A percentile compares a stretch with the other conserved stretches of the same genome.
phyloP scores from a whole-genome alignment of 2,797 vertebrate species.

The Microcaecilia unicolor region DNA sequence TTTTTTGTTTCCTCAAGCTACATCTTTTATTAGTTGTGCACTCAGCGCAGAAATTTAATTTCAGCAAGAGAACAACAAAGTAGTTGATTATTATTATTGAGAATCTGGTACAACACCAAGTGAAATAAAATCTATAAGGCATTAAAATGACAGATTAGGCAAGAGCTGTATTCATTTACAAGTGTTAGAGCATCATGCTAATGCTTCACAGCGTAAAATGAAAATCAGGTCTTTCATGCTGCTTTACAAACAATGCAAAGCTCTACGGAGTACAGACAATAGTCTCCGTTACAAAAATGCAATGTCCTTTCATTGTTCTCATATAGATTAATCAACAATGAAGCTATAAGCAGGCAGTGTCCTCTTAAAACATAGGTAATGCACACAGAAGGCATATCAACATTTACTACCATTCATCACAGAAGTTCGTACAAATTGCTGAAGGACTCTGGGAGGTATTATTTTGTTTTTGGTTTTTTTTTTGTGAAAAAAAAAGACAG shows the following conservation, averaged over 20 bases:
- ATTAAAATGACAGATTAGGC: constrained; percentile 98
- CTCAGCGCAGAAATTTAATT: constrained; percentile 95
- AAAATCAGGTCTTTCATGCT: constrained; percentile 78
- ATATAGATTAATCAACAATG: constrained; percentile 26
- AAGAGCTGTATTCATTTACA: constrained; percentile 93
- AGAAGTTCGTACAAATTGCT: no score
- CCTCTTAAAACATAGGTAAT: no score
- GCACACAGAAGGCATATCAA: no score
- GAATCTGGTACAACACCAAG: constrained; percentile 85
- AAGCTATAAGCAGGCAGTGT: no score
- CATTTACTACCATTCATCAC: no score
- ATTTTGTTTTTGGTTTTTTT: no score
- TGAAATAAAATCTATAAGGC: constrained; percentile 98
- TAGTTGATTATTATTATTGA: constrained; percentile 98
- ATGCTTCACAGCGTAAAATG: constrained; percentile 89
- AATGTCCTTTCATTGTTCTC: constrained; percentile 38
- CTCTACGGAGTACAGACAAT: constrained; percentile 47
- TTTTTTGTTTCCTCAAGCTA: constrained; percentile 95
- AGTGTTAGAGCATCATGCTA: constrained; percentile 96
- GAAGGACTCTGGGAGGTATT: no score
- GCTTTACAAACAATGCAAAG: constrained; percentile 61
- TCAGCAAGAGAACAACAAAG: constrained; percentile 87
- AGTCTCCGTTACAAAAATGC: constrained; percentile 47
- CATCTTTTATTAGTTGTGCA: constrained; percentile 97
- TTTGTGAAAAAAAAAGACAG: no score